Conservation (phyloP, 2,888 invertebrate genomes). For the Melieria omissa region DNA sequence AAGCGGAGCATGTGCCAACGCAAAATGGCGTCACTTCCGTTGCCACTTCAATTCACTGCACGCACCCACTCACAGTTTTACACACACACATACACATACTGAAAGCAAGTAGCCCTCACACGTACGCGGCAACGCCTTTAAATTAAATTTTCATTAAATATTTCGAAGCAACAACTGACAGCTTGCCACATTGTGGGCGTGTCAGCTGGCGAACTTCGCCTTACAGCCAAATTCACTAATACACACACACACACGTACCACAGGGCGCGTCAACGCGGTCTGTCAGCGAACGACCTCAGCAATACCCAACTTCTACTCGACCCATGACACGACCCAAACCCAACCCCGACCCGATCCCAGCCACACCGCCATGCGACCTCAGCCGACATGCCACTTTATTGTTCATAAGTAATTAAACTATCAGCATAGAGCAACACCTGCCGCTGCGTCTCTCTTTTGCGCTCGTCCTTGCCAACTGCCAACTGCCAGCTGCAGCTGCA, state of each 20-base stretch:
- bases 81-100: neutral
- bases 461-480: neutral
- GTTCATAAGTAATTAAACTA: slow-evolving; percentile 61
- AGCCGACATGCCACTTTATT: slow-evolving; percentile 55
- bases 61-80: neutral
- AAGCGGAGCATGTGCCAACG: slow-evolving; percentile 1
- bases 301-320: too few species aligned
- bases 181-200: too few species aligned
- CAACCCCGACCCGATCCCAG: too few species aligned
- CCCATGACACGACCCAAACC: too few species aligned
- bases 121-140: neutral
- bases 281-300: too few species aligned
- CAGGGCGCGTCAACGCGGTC: neutral
- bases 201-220: neutral
- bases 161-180: slow-evolving; percentile 1
- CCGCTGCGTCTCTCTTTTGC: neutral
- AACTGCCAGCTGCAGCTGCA: neutral
- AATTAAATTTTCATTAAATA: slow-evolving; percentile 35
- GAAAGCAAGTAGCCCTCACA: neutral
- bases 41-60: neutral
- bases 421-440: slow-evolving; percentile 30
- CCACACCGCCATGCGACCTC: slow-evolving; percentile 1
- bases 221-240: neutral
- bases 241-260: neutral
- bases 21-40: neutral